Percentiles rank a stretch among this genome's conserved stretches.
These are phyloP conservation scores for Chesias legatella DNA, from an alignment of 2,888 invertebrate genomes.

Conservation along the genomic window DNA sequence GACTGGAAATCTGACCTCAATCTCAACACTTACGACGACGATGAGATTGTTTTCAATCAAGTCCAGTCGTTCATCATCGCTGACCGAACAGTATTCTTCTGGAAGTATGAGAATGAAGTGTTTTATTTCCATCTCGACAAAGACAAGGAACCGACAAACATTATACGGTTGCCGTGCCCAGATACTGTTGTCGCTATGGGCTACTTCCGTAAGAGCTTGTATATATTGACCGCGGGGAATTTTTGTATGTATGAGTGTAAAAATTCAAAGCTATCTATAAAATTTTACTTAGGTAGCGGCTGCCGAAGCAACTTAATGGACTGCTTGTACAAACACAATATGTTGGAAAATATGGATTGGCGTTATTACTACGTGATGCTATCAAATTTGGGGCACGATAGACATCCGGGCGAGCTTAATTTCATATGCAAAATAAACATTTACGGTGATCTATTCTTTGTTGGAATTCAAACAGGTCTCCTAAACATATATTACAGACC, in stretches of 20 bases:
- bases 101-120: not conserved
- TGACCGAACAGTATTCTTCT: conserved; percentile 5
- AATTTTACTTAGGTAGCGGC: not conserved
- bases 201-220: not conserved
- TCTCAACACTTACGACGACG: not conserved
- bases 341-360: conserved; percentile 61
- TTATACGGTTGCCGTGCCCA: not conserved
- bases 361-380: conserved; percentile 55
- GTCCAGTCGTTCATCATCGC: conserved; percentile 8
- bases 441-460: conserved; percentile 53
- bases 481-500: conserved; percentile 57
- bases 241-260: not conserved
- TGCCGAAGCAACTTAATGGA: conserved; percentile 14
- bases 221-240: conserved; percentile 7
- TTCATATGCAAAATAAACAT: conserved; percentile 48
- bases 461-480: conserved; percentile 58
- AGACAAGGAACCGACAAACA: not conserved
- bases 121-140: conserved; percentile 8
- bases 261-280: not conserved
- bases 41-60: not conserved
- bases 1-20: conserved; percentile 3
- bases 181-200: conserved; percentile 2
- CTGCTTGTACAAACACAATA: conserved; percentile 37
- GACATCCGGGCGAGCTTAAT: conserved; percentile 48
- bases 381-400: conserved; percentile 37